Percentiles rank a stretch among this genome's conserved stretches.
These are phyloP conservation scores for Zygogramma bicolorata DNA, from an alignment of 2,888 invertebrate genomes.

Conservation along the genomic window DNA sequence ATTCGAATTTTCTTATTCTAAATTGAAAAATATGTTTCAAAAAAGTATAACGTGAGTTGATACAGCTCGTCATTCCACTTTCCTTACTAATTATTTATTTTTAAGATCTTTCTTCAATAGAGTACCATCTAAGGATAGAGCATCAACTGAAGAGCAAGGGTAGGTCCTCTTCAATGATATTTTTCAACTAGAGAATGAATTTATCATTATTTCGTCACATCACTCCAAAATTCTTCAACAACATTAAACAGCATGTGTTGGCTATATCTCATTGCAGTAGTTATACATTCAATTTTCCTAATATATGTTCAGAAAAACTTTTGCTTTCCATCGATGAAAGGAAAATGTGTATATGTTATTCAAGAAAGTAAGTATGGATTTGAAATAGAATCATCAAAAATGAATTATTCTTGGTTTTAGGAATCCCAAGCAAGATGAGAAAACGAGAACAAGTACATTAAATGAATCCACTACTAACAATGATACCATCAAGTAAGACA, in stretches of 20 bases:
- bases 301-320: background rate
- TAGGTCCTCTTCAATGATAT: conserved; percentile 31
- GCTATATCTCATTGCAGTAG: background rate
- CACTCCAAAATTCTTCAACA: background rate
- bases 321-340: background rate
- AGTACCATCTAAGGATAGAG: conserved; percentile 25
- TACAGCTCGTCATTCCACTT: background rate
- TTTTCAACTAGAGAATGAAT: background rate
- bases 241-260: background rate
- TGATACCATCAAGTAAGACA: background rate
- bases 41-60: conserved; percentile 61
- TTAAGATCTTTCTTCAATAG: conserved; percentile 40
- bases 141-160: conserved; percentile 34
- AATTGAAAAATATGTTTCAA: conserved; percentile 56
- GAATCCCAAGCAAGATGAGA: background rate
- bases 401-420: background rate
- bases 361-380: background rate
- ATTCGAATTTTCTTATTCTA: background rate
- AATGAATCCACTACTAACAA: background rate
- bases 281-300: background rate
- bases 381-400: background rate
- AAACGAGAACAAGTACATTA: background rate
- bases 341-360: background rate
- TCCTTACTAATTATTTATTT: conserved; percentile 7
- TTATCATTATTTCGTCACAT: background rate